These are phyloP conservation scores for Apostichopus parvimensis DNA, from an alignment of 35 echinoderm and acorn worm species.

Conservation along the genomic window DNA sequence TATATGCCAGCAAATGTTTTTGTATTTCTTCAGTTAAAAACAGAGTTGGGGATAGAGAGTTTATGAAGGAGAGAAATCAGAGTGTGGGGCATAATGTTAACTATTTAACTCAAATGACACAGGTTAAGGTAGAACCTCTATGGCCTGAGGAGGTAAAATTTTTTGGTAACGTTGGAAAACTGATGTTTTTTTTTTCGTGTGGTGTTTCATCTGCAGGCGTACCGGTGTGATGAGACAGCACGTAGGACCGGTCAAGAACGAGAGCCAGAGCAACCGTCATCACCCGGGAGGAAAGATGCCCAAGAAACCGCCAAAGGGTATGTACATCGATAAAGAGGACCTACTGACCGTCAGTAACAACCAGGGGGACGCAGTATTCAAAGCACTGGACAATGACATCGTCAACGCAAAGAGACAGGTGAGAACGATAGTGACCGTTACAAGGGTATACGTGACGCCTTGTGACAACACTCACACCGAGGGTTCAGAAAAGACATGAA, in stretches of 20 bases:
- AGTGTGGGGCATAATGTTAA: too few relatives aligned
- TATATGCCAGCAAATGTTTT: too few relatives aligned
- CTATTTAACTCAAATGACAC: too few relatives aligned
- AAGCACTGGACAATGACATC: constrained; percentile 86
- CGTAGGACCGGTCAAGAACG: constrained; percentile 88
- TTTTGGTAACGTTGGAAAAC: too few relatives aligned
- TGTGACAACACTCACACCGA: too few relatives aligned
- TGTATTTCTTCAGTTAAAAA: too few relatives aligned
- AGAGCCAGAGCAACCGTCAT: constrained; percentile 65
- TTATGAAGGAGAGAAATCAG: too few relatives aligned
- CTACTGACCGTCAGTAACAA: constrained; percentile 81
- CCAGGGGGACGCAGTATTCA: constrained; percentile 84
- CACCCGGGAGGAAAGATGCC: constrained; percentile 80
- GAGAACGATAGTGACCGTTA: background rate
- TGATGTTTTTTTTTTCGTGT: too few relatives aligned
- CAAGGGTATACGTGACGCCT: background rate
- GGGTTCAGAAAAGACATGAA: too few relatives aligned
- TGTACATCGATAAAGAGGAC: constrained; percentile 94
- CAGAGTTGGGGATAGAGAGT: too few relatives aligned
- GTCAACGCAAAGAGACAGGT: constrained; percentile 90
- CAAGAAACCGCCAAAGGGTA: constrained; percentile 85
- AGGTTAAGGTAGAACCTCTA: too few relatives aligned
- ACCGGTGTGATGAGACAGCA: constrained; percentile 95
- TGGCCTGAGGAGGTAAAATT: too few relatives aligned
- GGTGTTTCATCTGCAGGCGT: constrained; percentile 44